Conservation (phyloP, 2,888 invertebrate genomes). For the Parnassius apollo region DNA sequence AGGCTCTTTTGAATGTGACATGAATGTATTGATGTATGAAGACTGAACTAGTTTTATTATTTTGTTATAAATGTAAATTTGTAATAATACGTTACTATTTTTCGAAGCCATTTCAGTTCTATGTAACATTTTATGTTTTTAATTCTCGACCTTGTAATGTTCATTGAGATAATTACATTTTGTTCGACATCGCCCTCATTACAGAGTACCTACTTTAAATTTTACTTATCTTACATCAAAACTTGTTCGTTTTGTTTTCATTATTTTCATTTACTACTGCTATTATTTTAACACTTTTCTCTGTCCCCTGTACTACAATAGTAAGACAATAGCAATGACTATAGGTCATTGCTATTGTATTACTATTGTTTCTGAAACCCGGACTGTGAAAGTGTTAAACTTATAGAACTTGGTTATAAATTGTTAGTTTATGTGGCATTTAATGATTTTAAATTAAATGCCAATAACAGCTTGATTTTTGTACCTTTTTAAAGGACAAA, state of each 20-base stretch:
- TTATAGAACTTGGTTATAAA: neutral
- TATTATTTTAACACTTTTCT: too few relatives aligned
- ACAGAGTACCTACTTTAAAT: too few relatives aligned
- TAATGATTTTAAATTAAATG: conserved; percentile 11
- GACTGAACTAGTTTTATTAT: conserved; percentile 69
- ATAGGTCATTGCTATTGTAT: too few relatives aligned
- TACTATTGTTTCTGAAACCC: too few relatives aligned
- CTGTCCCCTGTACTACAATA: too few relatives aligned
- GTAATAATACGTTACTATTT: conserved; percentile 40
- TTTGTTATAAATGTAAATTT: conserved; percentile 53
- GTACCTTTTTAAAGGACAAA: neutral
- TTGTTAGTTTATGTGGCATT: neutral
- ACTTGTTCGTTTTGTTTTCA: too few relatives aligned
- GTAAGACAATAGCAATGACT: too few relatives aligned
- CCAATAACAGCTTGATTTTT: conserved; percentile 1
- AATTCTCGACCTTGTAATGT: neutral
- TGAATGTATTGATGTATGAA: conserved; percentile 58
- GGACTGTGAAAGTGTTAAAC: too few relatives aligned
- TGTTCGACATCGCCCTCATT: neutral
- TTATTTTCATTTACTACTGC: too few relatives aligned
- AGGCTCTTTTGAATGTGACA: conserved; percentile 32
- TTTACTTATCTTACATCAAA: too few relatives aligned
- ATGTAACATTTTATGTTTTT: conserved; percentile 3
- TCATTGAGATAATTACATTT: neutral
- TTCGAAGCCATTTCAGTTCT: conserved; percentile 29